Evolutionary conservation across 64 coral and sea anemone genomes (phyloP).

Genomic region (Anthopleura sola): DNA sequence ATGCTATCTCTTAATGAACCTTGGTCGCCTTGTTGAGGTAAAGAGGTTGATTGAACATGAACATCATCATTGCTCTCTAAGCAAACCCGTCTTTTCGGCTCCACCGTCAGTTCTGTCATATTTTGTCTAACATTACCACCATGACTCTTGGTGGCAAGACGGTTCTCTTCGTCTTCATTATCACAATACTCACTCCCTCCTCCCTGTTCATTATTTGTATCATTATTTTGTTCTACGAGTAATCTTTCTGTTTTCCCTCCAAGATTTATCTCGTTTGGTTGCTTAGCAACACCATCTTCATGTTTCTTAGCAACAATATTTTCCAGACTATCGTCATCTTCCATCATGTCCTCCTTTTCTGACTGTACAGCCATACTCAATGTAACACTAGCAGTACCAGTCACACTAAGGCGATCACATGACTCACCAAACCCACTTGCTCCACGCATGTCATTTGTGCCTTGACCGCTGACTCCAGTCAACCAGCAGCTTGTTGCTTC

Average conservation of each 20-base stretch:
- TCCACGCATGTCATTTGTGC: background rate
- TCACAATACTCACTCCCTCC: background rate
- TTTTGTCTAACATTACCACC: background rate
- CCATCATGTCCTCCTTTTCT: constrained; percentile 6
- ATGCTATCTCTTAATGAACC: background rate
- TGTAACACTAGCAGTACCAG: constrained; percentile 41
- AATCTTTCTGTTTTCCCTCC: background rate
- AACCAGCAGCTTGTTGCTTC: background rate
- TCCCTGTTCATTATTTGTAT: background rate
- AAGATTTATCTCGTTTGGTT: background rate
- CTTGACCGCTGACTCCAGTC: background rate
- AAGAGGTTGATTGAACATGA: background rate
- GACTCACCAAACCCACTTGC: constrained; percentile 11
- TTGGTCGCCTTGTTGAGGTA: background rate
- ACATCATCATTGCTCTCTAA: background rate
- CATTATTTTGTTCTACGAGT: background rate
- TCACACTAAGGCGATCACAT: constrained; percentile 10
- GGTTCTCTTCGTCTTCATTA: background rate
- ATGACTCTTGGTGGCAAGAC: background rate
- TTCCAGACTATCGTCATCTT: background rate
- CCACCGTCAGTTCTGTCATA: background rate
- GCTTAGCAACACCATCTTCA: background rate
- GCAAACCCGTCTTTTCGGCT: background rate
- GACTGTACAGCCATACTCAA: constrained; percentile 53
- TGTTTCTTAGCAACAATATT: background rate